Evolutionary conservation across 2,113 vertebrate genomes (phyloP).

Genomic region (Struthio camelus): DNA sequence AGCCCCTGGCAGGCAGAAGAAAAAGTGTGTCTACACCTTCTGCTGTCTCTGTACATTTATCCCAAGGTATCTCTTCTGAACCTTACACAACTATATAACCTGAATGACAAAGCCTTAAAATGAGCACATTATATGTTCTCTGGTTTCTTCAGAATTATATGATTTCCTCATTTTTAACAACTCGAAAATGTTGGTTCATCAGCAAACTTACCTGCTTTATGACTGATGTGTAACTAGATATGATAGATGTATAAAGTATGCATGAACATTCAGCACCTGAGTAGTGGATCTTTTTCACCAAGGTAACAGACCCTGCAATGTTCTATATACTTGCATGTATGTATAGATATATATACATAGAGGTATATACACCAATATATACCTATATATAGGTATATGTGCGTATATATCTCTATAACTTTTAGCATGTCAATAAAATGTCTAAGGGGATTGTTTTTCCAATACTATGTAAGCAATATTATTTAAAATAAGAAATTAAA

Average conservation of each 20-base stretch:
- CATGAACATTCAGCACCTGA: not conserved
- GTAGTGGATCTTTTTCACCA: not conserved
- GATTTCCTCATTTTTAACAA: not conserved
- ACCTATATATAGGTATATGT: not conserved
- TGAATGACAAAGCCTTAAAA: not conserved
- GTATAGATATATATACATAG: no score
- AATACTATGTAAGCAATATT: not conserved
- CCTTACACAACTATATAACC: fast-evolving
- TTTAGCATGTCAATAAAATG: not conserved
- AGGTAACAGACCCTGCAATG: fast-evolving
- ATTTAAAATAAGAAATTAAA: not conserved
- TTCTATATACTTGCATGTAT: not conserved
- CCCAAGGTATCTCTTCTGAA: not conserved
- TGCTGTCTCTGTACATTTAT: not conserved
- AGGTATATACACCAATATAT: not conserved
- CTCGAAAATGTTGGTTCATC: not conserved
- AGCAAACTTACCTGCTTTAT: not conserved
- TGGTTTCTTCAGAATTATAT: not conserved
- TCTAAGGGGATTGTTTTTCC: not conserved
- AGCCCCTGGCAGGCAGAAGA: no score
- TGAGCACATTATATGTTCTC: not conserved
- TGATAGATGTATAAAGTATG: not conserved
- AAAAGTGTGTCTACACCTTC: not conserved
- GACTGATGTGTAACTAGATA: not conserved
- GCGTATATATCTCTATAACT: not conserved